phyloP scores from a whole-genome alignment of 2,888 invertebrate species.

The Synergus gifuensis region DNA sequence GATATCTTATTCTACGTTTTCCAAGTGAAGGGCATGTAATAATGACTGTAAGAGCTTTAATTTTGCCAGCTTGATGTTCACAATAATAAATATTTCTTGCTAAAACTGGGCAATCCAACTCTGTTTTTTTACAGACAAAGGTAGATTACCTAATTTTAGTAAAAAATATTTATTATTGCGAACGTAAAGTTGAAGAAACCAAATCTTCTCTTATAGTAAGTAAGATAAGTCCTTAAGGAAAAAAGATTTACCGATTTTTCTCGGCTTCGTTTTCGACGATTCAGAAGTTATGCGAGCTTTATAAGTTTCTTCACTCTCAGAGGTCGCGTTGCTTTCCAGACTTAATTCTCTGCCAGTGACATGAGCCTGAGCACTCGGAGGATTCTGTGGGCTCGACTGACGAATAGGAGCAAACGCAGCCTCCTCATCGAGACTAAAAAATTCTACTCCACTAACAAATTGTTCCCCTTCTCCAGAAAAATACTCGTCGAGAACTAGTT shows the following conservation, averaged over 20 bases:
- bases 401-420: slow-evolving; percentile 57
- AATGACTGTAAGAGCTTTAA: no score
- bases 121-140: no score
- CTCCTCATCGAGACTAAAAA: slow-evolving; percentile 74
- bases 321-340: slow-evolving; percentile 68
- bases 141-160: no score
- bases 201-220: no score
- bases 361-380: slow-evolving; percentile 59
- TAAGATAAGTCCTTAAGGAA: neutral
- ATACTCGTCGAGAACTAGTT: slow-evolving; percentile 92
- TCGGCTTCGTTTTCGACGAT: slow-evolving; percentile 51
- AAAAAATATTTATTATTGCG: no score
- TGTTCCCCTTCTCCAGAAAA: slow-evolving; percentile 79
- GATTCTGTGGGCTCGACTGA: slow-evolving; percentile 60
- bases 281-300: slow-evolving; percentile 65
- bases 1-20: slow-evolving; percentile 12
- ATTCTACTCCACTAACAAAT: slow-evolving; percentile 69
- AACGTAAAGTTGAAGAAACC: no score
- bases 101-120: no score
- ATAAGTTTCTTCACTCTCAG: slow-evolving; percentile 72
- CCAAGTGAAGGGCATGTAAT: no score
- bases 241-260: slow-evolving; percentile 62
- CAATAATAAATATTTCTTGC: no score
- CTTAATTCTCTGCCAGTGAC: slow-evolving; percentile 64
- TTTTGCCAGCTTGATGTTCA: no score